These are phyloP conservation scores for Momotus momota DNA, from an alignment of 2,797 vertebrate genomes.

Conservation along the genomic window DNA sequence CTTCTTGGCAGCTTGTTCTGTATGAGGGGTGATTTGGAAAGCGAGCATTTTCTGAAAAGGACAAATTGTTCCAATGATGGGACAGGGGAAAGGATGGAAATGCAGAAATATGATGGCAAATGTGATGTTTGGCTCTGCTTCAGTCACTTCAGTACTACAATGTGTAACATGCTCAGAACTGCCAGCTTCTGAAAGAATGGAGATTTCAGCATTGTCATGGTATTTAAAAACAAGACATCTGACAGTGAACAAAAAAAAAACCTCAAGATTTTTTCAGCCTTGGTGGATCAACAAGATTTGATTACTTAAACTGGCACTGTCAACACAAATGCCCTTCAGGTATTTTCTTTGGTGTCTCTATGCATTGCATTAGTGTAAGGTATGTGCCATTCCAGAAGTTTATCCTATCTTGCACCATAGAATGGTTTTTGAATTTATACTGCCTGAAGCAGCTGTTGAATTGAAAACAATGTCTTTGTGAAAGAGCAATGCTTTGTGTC, in stretches of 20 bases:
- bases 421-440: slow-evolving; percentile 19
- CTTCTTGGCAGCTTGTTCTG: slow-evolving; percentile 13
- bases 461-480: slow-evolving; percentile 10
- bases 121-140: slow-evolving; percentile 24
- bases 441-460: background rate
- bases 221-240: slow-evolving; percentile 10
- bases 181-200: background rate
- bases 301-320: slow-evolving; percentile 4
- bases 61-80: slow-evolving; percentile 18
- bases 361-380: background rate
- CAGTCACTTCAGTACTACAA: background rate
- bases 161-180: background rate
- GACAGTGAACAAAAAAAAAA: background rate
- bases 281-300: background rate
- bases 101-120: slow-evolving; percentile 18
- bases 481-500: background rate
- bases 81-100: background rate
- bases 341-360: background rate
- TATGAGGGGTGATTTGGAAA: slow-evolving; percentile 33
- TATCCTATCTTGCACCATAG: background rate
- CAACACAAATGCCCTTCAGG: background rate
- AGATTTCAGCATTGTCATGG: background rate
- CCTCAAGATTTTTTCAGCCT: background rate
- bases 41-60: background rate
- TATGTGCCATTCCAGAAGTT: background rate